phyloP scores from a whole-genome alignment of 2,888 invertebrate genomes.

The Microplitis deprimator region DNA sequence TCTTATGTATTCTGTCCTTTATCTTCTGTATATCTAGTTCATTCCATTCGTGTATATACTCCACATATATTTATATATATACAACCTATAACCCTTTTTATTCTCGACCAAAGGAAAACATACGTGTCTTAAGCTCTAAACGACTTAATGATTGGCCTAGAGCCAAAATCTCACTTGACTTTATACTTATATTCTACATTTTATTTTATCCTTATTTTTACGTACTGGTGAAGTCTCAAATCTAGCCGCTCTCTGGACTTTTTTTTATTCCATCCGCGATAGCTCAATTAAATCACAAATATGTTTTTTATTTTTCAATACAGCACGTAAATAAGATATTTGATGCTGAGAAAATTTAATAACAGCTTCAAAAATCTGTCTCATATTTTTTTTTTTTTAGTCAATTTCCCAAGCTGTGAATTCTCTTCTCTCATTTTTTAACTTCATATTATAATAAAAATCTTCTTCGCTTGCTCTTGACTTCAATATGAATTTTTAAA shows the following conservation, averaged over 20 bases:
- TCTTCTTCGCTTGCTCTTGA: not conserved
- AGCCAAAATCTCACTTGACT: constrained; percentile 45
- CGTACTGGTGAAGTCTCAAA: not conserved
- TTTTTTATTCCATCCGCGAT: not conserved
- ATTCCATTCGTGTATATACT: not conserved
- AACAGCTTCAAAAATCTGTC: not conserved
- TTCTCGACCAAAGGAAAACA: constrained; percentile 45
- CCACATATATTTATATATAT: not conserved
- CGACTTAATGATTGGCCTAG: constrained; percentile 56
- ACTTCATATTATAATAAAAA: not conserved
- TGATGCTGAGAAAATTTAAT: not conserved
- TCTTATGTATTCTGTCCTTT: not conserved
- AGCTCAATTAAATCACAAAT: not conserved
- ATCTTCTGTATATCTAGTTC: not conserved
- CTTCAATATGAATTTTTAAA: not conserved
- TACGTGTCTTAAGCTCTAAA: constrained; percentile 50
- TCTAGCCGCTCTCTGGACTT: not conserved
- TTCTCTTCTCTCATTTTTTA: not conserved
- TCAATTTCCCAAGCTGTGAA: no score
- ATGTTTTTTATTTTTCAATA: not conserved
- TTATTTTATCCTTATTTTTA: constrained; percentile 12
- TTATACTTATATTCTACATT: not conserved
- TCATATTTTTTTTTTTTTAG: not conserved
- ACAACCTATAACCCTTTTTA: constrained; percentile 43
- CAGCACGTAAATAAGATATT: not conserved